Evolutionary conservation across 2,113 vertebrate genomes (phyloP), one percentile per base, ranked within the genome.

Genomic region (Cyphotilapia sp.): DNA sequence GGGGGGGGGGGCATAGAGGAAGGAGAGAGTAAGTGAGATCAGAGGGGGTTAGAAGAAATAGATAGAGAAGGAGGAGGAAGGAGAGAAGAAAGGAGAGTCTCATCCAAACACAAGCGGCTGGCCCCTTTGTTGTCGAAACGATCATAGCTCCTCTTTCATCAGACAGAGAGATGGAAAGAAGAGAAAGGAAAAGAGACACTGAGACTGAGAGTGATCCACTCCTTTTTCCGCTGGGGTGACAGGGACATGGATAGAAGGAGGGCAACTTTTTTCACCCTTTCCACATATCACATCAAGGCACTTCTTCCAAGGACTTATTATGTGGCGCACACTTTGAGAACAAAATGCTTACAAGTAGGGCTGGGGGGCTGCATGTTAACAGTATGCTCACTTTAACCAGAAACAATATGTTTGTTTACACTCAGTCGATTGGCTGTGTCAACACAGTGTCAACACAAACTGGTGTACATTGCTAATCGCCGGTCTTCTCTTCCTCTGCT

Each of bases 61-160:
- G 95, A 93, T 91, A 86, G 93, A 92, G 87, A 88, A 93, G 90
- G 89, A 94, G 93, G 92, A 96, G 93, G 93, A 95, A 95, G 91
- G 92, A 92, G 93, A 96, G 95, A 96, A 96, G 94, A 96, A 96
- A 97, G 95, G 81, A 92, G 91, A 93, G 93, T 86, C 95, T 95
- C 95, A 93, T 96, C 96, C 95, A 95, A 96, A 96, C 94, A 96
- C 92, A 92, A 95, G 95, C 95, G 93, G 93, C 92, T 57, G 76
- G 91, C 89, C 92, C 88, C 96, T 97, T 96, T 97, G 96, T 97
- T 97, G 96, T 96, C 90, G 89, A 90, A 94, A 93, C 93, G 95
- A 97, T 97, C 96, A 96, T 91, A 97, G 95, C 92, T 94, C 88
- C 87, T 85, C 96, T 97, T 97, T 97, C 96, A 97, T 96, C 96